Conservation (phyloP, 2,113 vertebrate genomes). For the Stigmatopora argus region DNA sequence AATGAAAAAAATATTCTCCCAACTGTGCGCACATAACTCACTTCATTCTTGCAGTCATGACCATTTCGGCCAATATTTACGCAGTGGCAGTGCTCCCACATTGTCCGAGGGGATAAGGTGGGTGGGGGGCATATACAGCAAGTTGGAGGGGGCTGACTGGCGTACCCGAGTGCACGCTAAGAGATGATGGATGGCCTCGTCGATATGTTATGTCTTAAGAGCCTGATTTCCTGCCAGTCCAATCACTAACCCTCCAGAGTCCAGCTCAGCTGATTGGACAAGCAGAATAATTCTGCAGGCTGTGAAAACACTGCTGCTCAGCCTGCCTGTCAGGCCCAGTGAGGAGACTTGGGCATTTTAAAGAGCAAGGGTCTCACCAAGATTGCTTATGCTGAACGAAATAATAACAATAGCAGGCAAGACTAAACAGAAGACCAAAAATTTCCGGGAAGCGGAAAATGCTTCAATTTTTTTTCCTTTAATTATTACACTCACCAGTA, state of each 20-base stretch:
- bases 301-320: slow-evolving; percentile 88
- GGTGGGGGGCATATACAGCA: slow-evolving; percentile 32
- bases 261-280: slow-evolving; percentile 95
- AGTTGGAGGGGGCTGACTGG: slow-evolving; percentile 65
- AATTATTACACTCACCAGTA: slow-evolving; percentile 53
- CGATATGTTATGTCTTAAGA: slow-evolving; percentile 98
- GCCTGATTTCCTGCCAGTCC: slow-evolving; percentile 98
- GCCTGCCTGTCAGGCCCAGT: slow-evolving; percentile 80
- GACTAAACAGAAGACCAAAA: slow-evolving; percentile 64
- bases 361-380: slow-evolving; percentile 62
- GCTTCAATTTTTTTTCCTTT: slow-evolving; percentile 55
- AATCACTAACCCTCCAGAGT: slow-evolving; percentile 94
- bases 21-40: slow-evolving; percentile 36
- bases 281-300: slow-evolving; percentile 91
- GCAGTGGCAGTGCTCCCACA: slow-evolving; percentile 89
- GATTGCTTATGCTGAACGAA: slow-evolving; percentile 65
- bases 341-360: slow-evolving; percentile 75
- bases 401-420: slow-evolving; percentile 67
- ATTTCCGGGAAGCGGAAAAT: slow-evolving; percentile 49
- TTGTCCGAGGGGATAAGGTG: slow-evolving; percentile 63
- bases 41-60: slow-evolving; percentile 21
- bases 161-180: slow-evolving; percentile 88
- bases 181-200: slow-evolving; percentile 99
- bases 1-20: slow-evolving; percentile 27
- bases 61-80: slow-evolving; percentile 83